phyloP scores from a whole-genome alignment of 2,113 vertebrate genomes.

The Rattus rattus region DNA sequence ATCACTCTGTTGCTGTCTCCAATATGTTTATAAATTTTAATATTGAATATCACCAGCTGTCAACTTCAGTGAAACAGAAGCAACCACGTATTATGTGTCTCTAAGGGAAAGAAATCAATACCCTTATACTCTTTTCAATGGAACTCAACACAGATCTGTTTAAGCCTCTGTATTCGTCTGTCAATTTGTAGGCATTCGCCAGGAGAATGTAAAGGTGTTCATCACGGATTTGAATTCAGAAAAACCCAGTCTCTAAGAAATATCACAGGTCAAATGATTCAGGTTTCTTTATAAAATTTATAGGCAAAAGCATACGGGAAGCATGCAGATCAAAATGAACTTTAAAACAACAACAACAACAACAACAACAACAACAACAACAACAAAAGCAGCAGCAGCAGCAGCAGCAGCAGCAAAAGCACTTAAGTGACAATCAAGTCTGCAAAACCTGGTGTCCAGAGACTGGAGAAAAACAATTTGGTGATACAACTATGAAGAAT shows the following conservation, averaged over 20 bases:
- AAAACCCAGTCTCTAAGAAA: neutral
- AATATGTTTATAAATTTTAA: neutral
- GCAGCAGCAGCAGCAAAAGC: no score
- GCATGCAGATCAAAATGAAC: neutral
- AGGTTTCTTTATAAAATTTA: neutral
- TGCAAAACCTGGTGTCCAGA: neutral
- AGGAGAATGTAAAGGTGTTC: neutral
- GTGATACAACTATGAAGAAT: neutral
- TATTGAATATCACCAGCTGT: neutral
- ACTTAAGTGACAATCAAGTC: neutral
- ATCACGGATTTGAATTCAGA: neutral
- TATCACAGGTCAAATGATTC: neutral
- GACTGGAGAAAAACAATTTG: neutral
- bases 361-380: neutral
- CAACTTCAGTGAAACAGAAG: neutral
- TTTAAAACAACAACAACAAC: neutral
- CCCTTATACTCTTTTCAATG: conserved; percentile 7
- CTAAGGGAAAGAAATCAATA: conserved; percentile 14
- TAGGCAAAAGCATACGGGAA: neutral
- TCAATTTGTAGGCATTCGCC: neutral
- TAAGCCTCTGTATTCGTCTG: conserved; percentile 20
- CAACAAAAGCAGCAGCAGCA: no score
- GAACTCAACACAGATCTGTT: neutral
- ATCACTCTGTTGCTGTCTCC: neutral
- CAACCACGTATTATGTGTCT: neutral